phyloP scores from a whole-genome alignment of 2,888 invertebrate genomes.

The Cephus pulcher region DNA sequence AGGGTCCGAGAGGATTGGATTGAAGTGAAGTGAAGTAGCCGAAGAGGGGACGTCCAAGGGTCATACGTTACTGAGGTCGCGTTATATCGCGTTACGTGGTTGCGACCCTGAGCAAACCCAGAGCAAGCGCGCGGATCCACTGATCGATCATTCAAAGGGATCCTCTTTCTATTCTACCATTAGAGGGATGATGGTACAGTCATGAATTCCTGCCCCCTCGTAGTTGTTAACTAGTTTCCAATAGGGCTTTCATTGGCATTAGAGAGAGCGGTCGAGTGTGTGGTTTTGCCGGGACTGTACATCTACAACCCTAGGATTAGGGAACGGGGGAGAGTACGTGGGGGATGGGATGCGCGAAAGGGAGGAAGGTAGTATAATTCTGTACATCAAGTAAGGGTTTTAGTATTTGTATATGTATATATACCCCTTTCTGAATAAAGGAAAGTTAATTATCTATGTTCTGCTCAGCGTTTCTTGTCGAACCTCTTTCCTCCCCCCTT shows the following conservation, averaged over 20 bases:
- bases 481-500: not conserved
- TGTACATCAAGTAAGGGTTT: not conserved
- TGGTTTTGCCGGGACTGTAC: not conserved
- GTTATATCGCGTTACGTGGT: not conserved
- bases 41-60: not conserved
- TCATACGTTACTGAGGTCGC: not conserved
- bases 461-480: constrained; percentile 19
- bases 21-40: not conserved
- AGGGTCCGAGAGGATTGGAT: not conserved
- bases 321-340: not conserved
- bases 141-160: not conserved
- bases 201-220: not conserved
- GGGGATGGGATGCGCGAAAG: not conserved
- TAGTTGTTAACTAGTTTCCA: not conserved
- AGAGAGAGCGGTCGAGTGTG: not conserved
- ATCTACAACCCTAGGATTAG: not conserved
- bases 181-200: not conserved
- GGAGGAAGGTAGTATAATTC: not conserved
- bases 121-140: not conserved
- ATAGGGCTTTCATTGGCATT: not conserved
- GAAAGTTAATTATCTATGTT: constrained; percentile 19
- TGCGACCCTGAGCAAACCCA: not conserved
- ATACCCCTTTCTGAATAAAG: constrained; percentile 1
- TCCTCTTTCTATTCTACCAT: not conserved
- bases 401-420: not conserved